Conservation (phyloP, 2,797 vertebrate species). For the Aeoliscus strigatus region DNA sequence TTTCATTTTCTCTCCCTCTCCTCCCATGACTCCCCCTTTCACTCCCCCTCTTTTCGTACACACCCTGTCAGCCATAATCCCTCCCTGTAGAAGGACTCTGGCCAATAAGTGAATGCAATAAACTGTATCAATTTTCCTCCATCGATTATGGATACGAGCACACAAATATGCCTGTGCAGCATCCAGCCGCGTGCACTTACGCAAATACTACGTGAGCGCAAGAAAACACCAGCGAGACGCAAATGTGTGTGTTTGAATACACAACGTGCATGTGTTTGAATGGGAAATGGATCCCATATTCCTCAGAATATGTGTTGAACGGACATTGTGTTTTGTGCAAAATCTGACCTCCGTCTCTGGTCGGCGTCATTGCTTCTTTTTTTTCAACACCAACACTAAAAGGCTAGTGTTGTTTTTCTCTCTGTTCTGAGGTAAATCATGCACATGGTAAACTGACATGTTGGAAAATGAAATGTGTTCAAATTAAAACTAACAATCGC, state of each 20-base stretch:
- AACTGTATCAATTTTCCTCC: constrained; percentile 63
- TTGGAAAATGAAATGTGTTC: too few relatives aligned
- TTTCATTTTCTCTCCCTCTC: constrained; percentile 61
- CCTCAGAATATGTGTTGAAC: too few relatives aligned
- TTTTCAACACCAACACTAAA: too few relatives aligned
- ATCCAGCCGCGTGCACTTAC: constrained; percentile 20
- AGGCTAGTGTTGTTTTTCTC: neutral
- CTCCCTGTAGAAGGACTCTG: constrained; percentile 56
- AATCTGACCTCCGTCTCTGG: constrained; percentile 26
- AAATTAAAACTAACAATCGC: too few relatives aligned
- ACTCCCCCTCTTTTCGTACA: constrained; percentile 54
- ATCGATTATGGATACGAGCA: constrained; percentile 58
- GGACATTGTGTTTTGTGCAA: constrained; percentile 6
- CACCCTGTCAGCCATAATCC: constrained; percentile 71
- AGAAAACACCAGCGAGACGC: too few relatives aligned
- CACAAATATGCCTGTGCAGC: constrained; percentile 32
- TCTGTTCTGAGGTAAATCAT: constrained; percentile 8
- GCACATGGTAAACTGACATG: too few relatives aligned
- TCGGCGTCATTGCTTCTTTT: too few relatives aligned
- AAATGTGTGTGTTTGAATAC: constrained; percentile 28
- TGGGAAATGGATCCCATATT: too few relatives aligned
- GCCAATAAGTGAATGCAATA: constrained; percentile 67
- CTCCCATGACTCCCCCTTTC: constrained; percentile 53
- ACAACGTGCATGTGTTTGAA: constrained; percentile 41
- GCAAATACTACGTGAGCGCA: too few relatives aligned